These are phyloP conservation scores for Equus quagga DNA, from an alignment of 2,113 vertebrate genomes.

Conservation along the genomic window DNA sequence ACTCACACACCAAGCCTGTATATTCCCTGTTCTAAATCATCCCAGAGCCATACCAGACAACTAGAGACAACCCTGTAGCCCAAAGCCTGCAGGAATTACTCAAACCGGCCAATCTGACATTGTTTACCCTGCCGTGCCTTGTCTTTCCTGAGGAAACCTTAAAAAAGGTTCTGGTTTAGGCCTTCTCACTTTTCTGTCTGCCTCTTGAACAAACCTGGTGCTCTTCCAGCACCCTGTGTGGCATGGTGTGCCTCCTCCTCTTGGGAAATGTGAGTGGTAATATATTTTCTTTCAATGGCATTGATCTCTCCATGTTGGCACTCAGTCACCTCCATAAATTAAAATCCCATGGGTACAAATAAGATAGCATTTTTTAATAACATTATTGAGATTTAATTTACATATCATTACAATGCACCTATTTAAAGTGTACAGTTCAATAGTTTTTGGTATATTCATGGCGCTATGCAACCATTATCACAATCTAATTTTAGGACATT, in stretches of 20 bases:
- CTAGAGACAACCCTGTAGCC: neutral
- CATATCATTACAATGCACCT: neutral
- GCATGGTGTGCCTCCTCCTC: neutral
- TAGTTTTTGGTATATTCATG: neutral
- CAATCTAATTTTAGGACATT: neutral
- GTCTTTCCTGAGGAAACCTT: neutral
- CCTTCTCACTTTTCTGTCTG: neutral
- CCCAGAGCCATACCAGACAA: neutral
- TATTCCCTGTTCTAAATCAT: neutral
- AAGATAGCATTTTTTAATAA: neutral
- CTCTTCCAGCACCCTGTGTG: neutral
- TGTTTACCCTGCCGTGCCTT: neutral
- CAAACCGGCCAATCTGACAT: neutral
- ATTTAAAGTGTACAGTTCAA: neutral
- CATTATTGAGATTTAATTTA: neutral
- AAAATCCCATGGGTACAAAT: neutral
- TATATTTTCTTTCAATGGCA: neutral
- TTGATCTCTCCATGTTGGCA: neutral
- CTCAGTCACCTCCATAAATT: neutral
- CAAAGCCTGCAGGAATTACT: neutral
- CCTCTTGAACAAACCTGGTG: neutral
- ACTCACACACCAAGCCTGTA: neutral
- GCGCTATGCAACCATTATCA: neutral
- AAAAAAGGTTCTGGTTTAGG: neutral
- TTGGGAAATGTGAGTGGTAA: neutral